Base-by-base conservation (phyloP, 2,113 vertebrate genomes). In the Lontra canadensis region DNA sequence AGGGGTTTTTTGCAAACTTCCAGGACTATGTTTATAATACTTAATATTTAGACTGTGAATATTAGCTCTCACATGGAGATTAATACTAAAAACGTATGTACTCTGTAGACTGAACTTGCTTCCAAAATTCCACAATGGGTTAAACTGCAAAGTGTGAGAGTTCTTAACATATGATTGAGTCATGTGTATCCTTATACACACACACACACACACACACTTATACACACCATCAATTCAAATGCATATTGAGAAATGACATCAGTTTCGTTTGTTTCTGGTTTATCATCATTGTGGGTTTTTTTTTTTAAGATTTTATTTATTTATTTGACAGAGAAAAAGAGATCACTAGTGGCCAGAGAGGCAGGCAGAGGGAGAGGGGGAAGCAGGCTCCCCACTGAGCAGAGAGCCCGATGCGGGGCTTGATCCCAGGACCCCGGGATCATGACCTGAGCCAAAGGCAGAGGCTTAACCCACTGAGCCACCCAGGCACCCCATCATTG, bases 211-310 rank as follows among this genome's bases (percentile, higher is more conserved):
- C 26, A 18, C 18, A 36, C 12, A 14, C 6, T 63, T 9, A 52
- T 4, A 4, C 0, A 1, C 3, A 9, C 34, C 17, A 26, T 83
- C 25, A 7, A 4, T 36, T 71, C 67, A 29, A 26, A 44, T 12
- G 25, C n/a, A 0, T 25, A 3, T 9, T 42, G 7, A 57, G n/a
- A 39, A 61, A 57, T 4, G 7, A 39, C 52, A 3, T 25, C 5
- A 2, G 21, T 18, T 6, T 47, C 1, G 4, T 13, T 36, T 8
- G 63, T 34, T 36, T 81, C 91, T 73, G 36, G 23, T 23, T 65
- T 34, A 21, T 61, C n/a, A 20, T 36, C 29, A 14, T 14, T 3
- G 1, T 0, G 3, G 59, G 34, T 23, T 80, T 44, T 52, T 52
- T 52, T 49, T 14, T 44, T 44, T 11, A 52, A 52, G 15, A 52